Base-by-base conservation (phyloP, 2,113 vertebrate genomes). In the Oenanthe oenanthe region DNA sequence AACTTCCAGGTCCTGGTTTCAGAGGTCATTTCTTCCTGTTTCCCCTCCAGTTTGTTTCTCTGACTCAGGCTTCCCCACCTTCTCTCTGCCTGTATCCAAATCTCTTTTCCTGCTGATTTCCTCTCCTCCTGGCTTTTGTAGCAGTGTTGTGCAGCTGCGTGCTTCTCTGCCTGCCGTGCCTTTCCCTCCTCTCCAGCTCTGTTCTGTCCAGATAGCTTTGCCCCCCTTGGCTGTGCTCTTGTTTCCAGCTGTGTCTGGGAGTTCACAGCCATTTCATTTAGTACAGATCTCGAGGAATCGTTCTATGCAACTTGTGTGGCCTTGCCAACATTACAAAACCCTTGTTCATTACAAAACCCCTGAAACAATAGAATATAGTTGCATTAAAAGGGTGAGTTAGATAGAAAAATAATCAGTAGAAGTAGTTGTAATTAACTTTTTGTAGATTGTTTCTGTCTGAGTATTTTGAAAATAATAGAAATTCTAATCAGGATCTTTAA, bases 141-240 rank as follows among this genome's bases (percentile, higher is more conserved):
- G 38, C 5, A 22, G 9, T 24, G 8, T 61, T 2, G 0, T 34
- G 26, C 24, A n/a, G 26, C 54, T 70, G 17, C 2, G 0, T 75
- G 43, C 12, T 75, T n/a, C 31, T 51, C 18, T 63, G 15, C 51
- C 28, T 38, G 34, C 45, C 76, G 26, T 1, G 3, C 38, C 40
- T 42, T 65, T 77, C n/a, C 2, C 1, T 51, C 20, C 17, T 21
- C 34, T 81, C n/a, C 47, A n/a, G 0, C 7, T 73, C 31, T 24
- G 10, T 65, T 77, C 20, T 38, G 15, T 70, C 36, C 29, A 19
- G 22, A 18, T 24, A 81, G 28, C 18, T 70, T 50, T 34, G 16
- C 31, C 53, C 21, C 18, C 6, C 16, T 62, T 7, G 5, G 13
- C 42, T n/a, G 17, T 66, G 31, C 42, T 57, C 14, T 32, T 72